These are phyloP conservation scores for Metaphire vulgaris DNA, from an alignment of 1,140 invertebrate genomes.

Conservation along the genomic window DNA sequence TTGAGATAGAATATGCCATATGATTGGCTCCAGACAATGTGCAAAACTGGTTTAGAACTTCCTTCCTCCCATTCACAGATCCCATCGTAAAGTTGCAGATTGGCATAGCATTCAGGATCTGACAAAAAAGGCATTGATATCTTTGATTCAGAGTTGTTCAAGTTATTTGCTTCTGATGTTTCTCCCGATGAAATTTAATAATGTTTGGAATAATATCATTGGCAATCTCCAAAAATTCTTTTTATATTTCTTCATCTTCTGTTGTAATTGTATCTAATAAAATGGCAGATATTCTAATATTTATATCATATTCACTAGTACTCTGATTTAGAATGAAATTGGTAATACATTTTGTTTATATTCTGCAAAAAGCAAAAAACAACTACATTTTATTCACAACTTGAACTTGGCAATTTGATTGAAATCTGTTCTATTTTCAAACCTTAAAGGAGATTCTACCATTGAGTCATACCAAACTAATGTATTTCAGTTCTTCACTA, in stretches of 20 bases:
- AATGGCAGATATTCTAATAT: no score
- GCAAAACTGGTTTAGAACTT: constrained; percentile 83
- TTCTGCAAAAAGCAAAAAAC: no score
- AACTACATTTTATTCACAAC: no score
- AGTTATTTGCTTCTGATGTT: neutral
- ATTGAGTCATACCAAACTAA: no score
- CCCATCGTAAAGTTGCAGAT: constrained; percentile 87
- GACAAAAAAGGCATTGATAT: constrained; percentile 59
- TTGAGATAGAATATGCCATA: constrained; percentile 83
- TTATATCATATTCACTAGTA: no score
- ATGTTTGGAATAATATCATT: constrained; percentile 91
- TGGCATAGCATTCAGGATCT: constrained; percentile 84
- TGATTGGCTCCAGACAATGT: constrained; percentile 95
- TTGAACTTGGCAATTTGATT: no score
- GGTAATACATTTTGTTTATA: no score
- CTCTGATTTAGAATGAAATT: no score
- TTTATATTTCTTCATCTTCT: constrained; percentile 93
- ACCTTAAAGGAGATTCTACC: no score
- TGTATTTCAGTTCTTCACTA: no score
- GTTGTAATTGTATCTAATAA: constrained; percentile 80
- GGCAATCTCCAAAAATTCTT: constrained; percentile 90
- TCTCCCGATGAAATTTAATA: constrained; percentile 60
- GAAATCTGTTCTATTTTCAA: no score
- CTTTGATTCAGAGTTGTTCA: neutral
- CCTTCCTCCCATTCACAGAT: constrained; percentile 96